Evolutionary conservation across 2,113 vertebrate species (phyloP).

Genomic region (Rhinolophus ferrumequinum): DNA sequence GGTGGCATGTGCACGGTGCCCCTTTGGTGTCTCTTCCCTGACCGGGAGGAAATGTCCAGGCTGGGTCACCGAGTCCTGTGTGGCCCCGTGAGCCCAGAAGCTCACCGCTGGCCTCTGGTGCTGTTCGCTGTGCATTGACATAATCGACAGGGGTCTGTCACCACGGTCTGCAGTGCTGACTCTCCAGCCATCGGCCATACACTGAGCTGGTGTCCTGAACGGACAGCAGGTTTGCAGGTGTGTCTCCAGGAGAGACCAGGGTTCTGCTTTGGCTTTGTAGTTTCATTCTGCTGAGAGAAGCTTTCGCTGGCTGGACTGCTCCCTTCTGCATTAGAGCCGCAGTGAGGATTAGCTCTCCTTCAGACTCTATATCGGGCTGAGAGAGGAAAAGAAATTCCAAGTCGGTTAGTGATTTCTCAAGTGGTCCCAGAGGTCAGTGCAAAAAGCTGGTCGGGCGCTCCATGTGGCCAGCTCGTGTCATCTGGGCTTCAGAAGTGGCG

Average conservation of each 20-base stretch:
- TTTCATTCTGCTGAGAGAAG: neutral
- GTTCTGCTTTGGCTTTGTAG: neutral
- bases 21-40: neutral
- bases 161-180: neutral
- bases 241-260: neutral
- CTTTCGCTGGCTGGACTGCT: neutral
- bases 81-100: neutral
- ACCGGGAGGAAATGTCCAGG: neutral
- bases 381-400: neutral
- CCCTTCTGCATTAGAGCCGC: neutral
- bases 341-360: neutral
- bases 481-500: neutral
- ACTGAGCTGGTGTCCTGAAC: neutral
- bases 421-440: neutral
- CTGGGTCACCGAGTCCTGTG: neutral
- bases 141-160: no score
- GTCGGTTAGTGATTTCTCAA: neutral
- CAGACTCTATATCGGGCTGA: no score
- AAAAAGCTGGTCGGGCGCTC: neutral
- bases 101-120: neutral
- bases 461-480: neutral
- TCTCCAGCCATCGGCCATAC: no score
- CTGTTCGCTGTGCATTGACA: accelerated
- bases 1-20: neutral
- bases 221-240: accelerated